Evolutionary conservation across 2,113 vertebrate species (phyloP).

Genomic region (Strigops habroptila): DNA sequence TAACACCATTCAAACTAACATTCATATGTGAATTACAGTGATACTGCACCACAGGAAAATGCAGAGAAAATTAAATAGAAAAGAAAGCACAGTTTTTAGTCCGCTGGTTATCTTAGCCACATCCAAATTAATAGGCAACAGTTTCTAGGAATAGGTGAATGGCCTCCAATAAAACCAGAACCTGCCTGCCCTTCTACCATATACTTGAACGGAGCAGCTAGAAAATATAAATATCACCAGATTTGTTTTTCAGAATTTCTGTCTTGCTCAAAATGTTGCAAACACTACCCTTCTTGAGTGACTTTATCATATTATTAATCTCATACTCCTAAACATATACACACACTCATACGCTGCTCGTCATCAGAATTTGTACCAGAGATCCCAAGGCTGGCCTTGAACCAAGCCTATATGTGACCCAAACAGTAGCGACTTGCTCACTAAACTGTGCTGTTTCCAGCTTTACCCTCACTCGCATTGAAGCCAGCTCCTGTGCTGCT

Average conservation of each 20-base stretch:
- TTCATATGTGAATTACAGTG: conserved; percentile 49
- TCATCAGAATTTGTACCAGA: not conserved
- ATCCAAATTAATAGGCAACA: conserved; percentile 6
- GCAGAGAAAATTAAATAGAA: conserved; percentile 31
- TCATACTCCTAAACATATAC: not conserved
- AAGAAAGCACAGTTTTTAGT: not conserved
- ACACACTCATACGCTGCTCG: not conserved
- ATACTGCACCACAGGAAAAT: conserved; percentile 37
- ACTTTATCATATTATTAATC: not conserved
- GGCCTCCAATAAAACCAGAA: not conserved
- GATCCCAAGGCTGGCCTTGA: not conserved
- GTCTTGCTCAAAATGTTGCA: not conserved
- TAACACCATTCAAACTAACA: conserved; percentile 54
- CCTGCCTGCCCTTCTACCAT: not conserved
- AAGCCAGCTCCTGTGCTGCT: not conserved
- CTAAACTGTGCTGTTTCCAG: not conserved
- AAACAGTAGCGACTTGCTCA: not conserved
- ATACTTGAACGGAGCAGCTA: not conserved
- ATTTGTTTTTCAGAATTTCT: not conserved
- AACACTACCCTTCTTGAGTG: not conserved
- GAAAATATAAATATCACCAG: not conserved
- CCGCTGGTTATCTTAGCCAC: not conserved
- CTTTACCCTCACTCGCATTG: not conserved
- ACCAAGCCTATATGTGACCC: not conserved
- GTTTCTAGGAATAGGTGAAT: not conserved